These are phyloP conservation scores for Alca torda DNA, from an alignment of 2,797 vertebrate genomes.

Conservation along the genomic window DNA sequence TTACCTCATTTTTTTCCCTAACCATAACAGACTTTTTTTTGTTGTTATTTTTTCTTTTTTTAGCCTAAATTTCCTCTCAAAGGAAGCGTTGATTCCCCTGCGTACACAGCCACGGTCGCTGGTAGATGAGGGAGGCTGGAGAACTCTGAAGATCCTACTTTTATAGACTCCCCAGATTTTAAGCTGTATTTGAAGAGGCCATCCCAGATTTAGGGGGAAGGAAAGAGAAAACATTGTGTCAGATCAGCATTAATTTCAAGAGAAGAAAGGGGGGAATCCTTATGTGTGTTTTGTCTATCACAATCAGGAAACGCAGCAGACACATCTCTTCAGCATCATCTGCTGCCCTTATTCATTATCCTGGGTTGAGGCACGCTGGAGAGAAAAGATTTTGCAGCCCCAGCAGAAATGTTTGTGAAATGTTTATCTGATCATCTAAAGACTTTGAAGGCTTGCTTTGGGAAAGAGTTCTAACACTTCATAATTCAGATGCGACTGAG, in stretches of 20 bases:
- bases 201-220: not conserved
- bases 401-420: conserved; percentile 60
- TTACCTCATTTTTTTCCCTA: not conserved
- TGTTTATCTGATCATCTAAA: conserved; percentile 71
- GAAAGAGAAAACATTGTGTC: not conserved
- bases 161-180: not conserved
- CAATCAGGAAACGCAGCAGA: conserved; percentile 69
- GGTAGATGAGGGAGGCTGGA: not conserved
- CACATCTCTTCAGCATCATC: conserved; percentile 67
- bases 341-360: conserved; percentile 55
- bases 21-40: not conserved
- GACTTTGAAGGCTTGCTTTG: conserved; percentile 61
- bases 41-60: not conserved
- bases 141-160: not conserved
- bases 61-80: not conserved
- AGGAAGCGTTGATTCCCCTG: not conserved
- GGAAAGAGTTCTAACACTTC: conserved; percentile 71
- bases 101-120: not conserved
- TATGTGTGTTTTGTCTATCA: conserved; percentile 24
- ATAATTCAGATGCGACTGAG: conserved; percentile 68
- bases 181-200: not conserved
- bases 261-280: conserved; percentile 7
- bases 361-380: not conserved
- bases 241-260: not conserved
- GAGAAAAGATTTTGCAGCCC: conserved; percentile 65